phyloP scores from a whole-genome alignment of 2,113 vertebrate species.

The Marcusenius ussheri region DNA sequence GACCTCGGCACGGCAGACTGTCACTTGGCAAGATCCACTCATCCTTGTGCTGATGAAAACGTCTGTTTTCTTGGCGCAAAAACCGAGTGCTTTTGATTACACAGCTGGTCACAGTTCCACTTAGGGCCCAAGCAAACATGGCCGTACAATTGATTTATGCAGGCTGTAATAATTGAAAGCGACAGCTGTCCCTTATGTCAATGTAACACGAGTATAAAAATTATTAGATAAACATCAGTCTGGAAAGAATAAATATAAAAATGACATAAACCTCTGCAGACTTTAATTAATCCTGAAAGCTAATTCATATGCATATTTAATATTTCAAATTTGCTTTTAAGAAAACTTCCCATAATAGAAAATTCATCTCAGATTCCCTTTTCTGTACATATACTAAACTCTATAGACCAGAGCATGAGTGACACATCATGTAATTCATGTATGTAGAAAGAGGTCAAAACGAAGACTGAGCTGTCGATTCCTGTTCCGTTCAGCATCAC shows the following conservation, averaged over 20 bases:
- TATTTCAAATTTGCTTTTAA: neutral
- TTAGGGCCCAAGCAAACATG: neutral
- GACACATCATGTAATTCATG: neutral
- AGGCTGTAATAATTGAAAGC: neutral
- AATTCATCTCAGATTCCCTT: neutral
- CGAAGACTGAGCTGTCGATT: neutral
- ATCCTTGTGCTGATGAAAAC: neutral
- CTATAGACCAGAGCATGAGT: neutral
- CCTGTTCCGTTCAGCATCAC: neutral
- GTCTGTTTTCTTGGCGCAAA: neutral
- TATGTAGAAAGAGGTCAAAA: neutral
- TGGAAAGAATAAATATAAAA: neutral
- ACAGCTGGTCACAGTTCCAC: constrained; percentile 5
- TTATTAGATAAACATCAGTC: neutral
- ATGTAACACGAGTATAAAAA: neutral
- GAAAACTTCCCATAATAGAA: neutral
- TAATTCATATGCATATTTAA: neutral
- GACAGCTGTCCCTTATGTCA: neutral
- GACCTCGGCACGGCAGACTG: neutral
- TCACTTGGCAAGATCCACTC: neutral
- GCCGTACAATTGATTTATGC: neutral
- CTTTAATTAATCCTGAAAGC: neutral
- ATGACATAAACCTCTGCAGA: neutral
- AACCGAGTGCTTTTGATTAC: neutral
- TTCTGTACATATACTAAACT: neutral